Conservation (phyloP, 2,113 vertebrate species). For the Neolamprologus kungweensis region DNA sequence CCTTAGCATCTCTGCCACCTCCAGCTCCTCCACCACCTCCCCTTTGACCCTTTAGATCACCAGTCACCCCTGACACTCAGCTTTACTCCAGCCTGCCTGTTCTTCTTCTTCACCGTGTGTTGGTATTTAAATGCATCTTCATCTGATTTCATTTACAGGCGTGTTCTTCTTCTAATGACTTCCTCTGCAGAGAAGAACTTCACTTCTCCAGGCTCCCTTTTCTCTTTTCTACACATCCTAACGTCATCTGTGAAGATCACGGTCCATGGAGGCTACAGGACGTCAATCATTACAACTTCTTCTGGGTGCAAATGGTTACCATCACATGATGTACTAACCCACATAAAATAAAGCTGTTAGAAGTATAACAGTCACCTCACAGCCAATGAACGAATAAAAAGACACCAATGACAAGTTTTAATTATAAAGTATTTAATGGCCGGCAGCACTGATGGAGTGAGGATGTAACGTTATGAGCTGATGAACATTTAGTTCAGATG, state of each 20-base stretch:
- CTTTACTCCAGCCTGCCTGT: not conserved
- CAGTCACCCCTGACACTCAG: accelerated
- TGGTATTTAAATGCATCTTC: not conserved
- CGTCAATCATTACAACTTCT: not conserved
- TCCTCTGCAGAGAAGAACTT: not conserved
- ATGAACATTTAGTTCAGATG: accelerated
- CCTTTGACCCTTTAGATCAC: accelerated
- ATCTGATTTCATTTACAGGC: not conserved
- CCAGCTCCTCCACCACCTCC: not conserved
- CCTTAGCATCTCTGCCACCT: not conserved
- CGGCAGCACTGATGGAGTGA: not conserved
- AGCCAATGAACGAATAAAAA: not conserved
- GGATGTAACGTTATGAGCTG: not conserved
- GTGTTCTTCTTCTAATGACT: not conserved
- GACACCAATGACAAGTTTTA: not conserved
- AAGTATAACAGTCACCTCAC: not conserved
- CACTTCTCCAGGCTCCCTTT: not conserved
- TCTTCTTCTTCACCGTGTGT: not conserved
- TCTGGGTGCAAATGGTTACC: not conserved
- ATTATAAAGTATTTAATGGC: not conserved
- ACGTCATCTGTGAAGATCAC: not conserved
- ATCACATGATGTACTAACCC: accelerated
- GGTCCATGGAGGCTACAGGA: accelerated
- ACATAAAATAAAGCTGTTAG: not conserved
- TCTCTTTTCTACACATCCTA: no score